phyloP scores from a whole-genome alignment of 1,140 invertebrate genomes.

The Harlomillsia oculata region DNA sequence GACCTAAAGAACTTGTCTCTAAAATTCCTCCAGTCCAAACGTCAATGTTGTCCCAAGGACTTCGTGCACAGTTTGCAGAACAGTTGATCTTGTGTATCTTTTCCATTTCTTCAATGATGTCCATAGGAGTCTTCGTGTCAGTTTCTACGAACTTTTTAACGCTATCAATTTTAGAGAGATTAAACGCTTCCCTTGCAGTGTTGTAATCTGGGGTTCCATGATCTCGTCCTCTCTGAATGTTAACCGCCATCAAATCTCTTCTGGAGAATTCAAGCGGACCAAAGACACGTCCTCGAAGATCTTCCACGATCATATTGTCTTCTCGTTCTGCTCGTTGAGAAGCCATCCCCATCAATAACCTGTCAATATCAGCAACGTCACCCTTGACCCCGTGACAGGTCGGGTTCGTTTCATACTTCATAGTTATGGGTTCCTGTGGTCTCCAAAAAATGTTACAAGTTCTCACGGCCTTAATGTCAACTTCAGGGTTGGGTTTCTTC shows the following conservation, averaged over 20 bases:
- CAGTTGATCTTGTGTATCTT: conserved; percentile 9
- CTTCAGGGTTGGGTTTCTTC: conserved; percentile 17
- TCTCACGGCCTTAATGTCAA: conserved; percentile 41
- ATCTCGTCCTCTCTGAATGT: conserved; percentile 58
- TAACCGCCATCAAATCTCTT: conserved; percentile 54
- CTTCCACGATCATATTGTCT: conserved; percentile 55
- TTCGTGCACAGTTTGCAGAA: conserved; percentile 40
- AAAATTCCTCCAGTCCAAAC: conserved; percentile 60
- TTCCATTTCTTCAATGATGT: conserved; percentile 21
- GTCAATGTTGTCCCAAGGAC: conserved; percentile 49
- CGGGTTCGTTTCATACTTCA: conserved; percentile 16
- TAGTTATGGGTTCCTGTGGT: conserved; percentile 38
- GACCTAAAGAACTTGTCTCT: conserved; percentile 51
- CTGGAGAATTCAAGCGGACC: conserved; percentile 60
- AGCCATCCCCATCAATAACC: conserved; percentile 52
- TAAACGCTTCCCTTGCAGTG: conserved; percentile 47
- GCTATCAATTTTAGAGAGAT: conserved; percentile 38
- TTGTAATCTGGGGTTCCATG: conserved; percentile 52
- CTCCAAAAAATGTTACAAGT: conserved; percentile 60
- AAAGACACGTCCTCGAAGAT: conserved; percentile 51
- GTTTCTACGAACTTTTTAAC: conserved; percentile 41
- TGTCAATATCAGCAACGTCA: conserved; percentile 46
- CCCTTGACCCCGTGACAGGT: neutral
- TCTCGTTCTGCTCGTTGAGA: conserved; percentile 54
- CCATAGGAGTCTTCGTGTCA: conserved; percentile 8